phyloP scores from a whole-genome alignment of 2,888 invertebrate genomes.

The Parthenolecanium corni region DNA sequence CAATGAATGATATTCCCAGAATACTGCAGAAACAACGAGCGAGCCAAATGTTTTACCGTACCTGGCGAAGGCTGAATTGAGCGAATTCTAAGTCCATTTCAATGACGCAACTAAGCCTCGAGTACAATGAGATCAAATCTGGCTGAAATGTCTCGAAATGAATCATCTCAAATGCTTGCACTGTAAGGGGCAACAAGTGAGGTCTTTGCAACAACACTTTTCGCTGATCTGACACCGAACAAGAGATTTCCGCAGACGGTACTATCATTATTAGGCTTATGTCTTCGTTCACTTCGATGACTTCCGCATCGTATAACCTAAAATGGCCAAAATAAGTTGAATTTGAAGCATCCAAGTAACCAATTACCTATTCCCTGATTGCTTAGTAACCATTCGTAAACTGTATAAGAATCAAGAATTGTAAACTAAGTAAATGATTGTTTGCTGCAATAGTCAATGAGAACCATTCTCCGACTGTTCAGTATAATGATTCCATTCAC shows the following conservation, averaged over 20 bases:
- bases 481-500: too few species aligned
- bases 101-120: constrained; percentile 80
- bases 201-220: constrained; percentile 74
- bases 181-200: constrained; percentile 77
- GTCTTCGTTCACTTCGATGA: constrained; percentile 80
- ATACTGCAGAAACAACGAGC: too few species aligned
- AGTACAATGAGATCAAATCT: constrained; percentile 80
- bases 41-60: constrained; percentile 34
- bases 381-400: too few species aligned
- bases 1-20: too few species aligned
- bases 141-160: constrained; percentile 89
- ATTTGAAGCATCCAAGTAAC: too few species aligned
- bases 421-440: too few species aligned
- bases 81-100: constrained; percentile 86
- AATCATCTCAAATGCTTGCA: constrained; percentile 89
- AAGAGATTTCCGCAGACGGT: constrained; percentile 84
- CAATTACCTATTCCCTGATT: too few species aligned
- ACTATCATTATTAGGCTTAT: constrained; percentile 86
- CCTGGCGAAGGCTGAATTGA: constrained; percentile 81
- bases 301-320: constrained; percentile 81
- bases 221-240: constrained; percentile 75
- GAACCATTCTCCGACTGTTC: too few species aligned
- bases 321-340: constrained; percentile 8
- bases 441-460: too few species aligned
- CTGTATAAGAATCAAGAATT: too few species aligned